These are phyloP conservation scores for Eupeodes luniger DNA, from an alignment of 2,888 invertebrate species.

Conservation along the genomic window DNA sequence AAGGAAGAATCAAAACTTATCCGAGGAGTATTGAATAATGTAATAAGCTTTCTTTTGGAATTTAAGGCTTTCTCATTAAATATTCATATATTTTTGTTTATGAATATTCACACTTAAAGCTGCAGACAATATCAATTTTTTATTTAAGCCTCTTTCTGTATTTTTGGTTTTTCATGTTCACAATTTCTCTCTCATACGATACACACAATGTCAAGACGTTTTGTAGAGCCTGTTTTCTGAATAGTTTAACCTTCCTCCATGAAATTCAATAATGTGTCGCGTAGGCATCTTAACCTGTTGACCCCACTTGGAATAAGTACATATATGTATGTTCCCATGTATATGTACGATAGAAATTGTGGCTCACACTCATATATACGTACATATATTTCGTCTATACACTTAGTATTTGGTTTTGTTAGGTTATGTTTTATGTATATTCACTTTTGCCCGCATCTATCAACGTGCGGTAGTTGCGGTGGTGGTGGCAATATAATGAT, in stretches of 20 bases:
- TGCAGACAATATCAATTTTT: no score
- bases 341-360: neutral
- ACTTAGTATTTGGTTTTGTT: conserved; percentile 31
- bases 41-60: no score
- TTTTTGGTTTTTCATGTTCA: no score
- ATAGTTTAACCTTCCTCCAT: conserved; percentile 1
- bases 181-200: no score
- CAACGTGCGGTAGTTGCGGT: conserved; percentile 7
- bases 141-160: no score
- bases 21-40: no score
- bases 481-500: neutral
- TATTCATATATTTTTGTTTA: no score
- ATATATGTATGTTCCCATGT: neutral
- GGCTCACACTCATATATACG: no score
- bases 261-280: conserved; percentile 48
- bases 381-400: no score
- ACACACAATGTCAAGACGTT: conserved; percentile 5
- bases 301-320: conserved; percentile 38
- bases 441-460: conserved; percentile 25
- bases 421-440: conserved; percentile 15
- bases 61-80: no score
- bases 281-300: conserved; percentile 65
- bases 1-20: no score
- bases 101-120: no score
- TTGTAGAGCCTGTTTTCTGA: conserved; percentile 1